Evolutionary conservation across 2,113 vertebrate genomes (phyloP).

Genomic region (Hippopotamus amphibius): DNA sequence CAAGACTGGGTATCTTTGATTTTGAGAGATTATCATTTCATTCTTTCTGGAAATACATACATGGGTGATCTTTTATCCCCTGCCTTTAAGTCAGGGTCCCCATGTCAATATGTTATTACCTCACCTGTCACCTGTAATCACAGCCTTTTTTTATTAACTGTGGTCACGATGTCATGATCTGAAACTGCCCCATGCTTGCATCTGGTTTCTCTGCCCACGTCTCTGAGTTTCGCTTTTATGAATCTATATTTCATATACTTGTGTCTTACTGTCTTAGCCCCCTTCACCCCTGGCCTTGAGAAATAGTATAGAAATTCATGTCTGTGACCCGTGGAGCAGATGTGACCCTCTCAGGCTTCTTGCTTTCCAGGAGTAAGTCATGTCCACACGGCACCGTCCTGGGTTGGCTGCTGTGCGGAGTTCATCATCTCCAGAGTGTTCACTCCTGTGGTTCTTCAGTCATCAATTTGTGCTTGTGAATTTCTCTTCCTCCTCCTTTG

Average conservation of each 20-base stretch:
- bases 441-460: neutral
- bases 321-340: neutral
- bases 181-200: neutral
- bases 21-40: slow-evolving; percentile 56
- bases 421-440: neutral
- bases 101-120: neutral
- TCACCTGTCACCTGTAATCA: neutral
- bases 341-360: neutral
- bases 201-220: neutral
- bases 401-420: fast-evolving
- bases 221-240: neutral
- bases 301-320: neutral
- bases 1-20: slow-evolving; percentile 45
- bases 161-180: neutral
- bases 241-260: neutral
- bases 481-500: neutral
- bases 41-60: neutral
- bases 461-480: neutral
- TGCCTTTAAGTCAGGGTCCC: neutral
- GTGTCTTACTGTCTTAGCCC: neutral
- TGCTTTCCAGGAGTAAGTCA: neutral
- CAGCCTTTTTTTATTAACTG: neutral
- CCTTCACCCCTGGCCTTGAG: neutral
- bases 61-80: neutral
- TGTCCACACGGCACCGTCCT: neutral